phyloP scores from a whole-genome alignment of 2,113 vertebrate species.

The Neodontobutis hainanensis region DNA sequence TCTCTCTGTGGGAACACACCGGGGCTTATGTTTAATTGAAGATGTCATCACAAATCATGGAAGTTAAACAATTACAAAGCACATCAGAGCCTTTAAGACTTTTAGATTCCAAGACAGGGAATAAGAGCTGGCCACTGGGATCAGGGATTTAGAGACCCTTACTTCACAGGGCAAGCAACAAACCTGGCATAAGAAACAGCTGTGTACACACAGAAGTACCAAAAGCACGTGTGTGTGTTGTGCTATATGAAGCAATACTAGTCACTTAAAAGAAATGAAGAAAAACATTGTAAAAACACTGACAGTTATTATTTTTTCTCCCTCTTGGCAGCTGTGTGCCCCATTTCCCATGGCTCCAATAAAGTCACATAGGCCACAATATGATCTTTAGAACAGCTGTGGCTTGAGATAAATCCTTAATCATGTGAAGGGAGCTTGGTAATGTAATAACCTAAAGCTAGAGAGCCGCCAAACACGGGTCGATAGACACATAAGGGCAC shows the following conservation, averaged over 20 bases:
- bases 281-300: constrained; percentile 7
- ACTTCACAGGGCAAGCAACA: constrained; percentile 52
- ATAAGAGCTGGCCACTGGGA: constrained; percentile 52
- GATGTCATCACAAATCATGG: constrained; percentile 52
- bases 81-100: constrained; percentile 55
- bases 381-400: constrained; percentile 63
- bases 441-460: constrained; percentile 59
- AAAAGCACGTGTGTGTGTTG: background rate
- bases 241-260: constrained; percentile 5
- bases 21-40: constrained; percentile 42
- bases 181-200: constrained; percentile 41
- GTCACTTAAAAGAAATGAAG: constrained; percentile 9
- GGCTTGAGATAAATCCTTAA: constrained; percentile 68
- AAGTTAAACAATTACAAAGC: constrained; percentile 59
- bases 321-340: constrained; percentile 48
- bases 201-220: constrained; percentile 8
- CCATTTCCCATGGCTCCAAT: constrained; percentile 50
- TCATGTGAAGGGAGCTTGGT: constrained; percentile 56
- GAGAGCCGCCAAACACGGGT: constrained; percentile 44
- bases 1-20: constrained; percentile 29
- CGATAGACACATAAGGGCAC: constrained; percentile 50
- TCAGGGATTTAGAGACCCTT: constrained; percentile 55
- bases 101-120: constrained; percentile 49
- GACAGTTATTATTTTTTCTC: background rate
- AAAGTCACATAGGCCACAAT: constrained; percentile 53